Evolutionary conservation across 2,797 vertebrate species (phyloP).

Genomic region (Intellagama lesueurii): DNA sequence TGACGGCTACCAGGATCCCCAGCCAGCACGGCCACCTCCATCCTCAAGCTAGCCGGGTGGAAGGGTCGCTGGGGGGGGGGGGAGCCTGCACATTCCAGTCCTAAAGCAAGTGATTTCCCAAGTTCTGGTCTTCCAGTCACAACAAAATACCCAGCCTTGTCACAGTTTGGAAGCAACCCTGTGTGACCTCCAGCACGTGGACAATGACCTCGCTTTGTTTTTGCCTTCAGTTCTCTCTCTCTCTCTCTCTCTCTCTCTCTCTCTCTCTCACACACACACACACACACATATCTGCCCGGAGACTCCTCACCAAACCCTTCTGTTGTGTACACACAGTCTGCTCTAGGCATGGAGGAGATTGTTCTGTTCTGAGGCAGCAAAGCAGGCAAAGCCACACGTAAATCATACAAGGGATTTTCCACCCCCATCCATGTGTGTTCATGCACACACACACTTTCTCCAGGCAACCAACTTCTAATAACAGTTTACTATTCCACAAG

Average conservation of each 20-base stretch:
- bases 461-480: slow-evolving; percentile 45
- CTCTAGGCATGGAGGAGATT: neutral
- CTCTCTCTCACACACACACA: neutral
- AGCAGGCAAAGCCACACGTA: slow-evolving; percentile 55
- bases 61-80: too few species aligned
- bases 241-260: too few species aligned
- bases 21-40: too few species aligned
- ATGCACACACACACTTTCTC: neutral
- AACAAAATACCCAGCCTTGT: neutral
- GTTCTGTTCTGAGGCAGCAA: slow-evolving; percentile 24
- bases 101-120: too few species aligned
- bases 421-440: neutral
- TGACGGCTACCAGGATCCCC: too few species aligned
- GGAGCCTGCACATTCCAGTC: too few species aligned
- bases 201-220: neutral
- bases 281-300: neutral
- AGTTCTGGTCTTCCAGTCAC: neutral
- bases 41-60: too few species aligned
- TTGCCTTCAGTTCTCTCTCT: neutral
- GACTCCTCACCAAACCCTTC: slow-evolving; percentile 17
- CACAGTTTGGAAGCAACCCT: neutral
- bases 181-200: neutral
- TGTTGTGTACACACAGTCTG: neutral
- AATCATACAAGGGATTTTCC: slow-evolving; percentile 31
- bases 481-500: slow-evolving; percentile 66